phyloP scores from a whole-genome alignment of 2,888 invertebrate species.

The Poecilus cupreus region DNA sequence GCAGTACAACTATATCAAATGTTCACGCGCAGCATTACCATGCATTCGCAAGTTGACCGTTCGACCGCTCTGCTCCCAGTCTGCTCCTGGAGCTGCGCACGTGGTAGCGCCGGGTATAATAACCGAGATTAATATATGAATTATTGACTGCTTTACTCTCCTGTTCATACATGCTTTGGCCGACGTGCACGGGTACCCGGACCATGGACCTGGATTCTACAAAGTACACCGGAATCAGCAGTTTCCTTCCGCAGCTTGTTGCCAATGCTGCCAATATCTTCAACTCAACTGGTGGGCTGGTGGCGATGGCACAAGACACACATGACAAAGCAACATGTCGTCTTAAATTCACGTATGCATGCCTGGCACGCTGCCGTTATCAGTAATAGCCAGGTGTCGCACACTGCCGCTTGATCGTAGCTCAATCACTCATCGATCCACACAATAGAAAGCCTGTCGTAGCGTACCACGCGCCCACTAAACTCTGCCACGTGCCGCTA shows the following conservation, averaged over 20 bases:
- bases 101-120: conserved; percentile 51
- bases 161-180: conserved; percentile 45
- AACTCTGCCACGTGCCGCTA: not conserved
- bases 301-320: conserved; percentile 25
- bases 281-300: conserved; percentile 42
- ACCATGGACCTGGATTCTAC: conserved; percentile 36
- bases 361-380: conserved; percentile 20
- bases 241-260: not conserved
- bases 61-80: not conserved
- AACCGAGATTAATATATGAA: conserved; percentile 59
- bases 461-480: not conserved
- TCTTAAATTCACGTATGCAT: conserved; percentile 11
- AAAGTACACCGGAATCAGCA: conserved; percentile 50
- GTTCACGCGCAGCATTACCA: conserved; percentile 34
- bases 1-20: conserved; percentile 43
- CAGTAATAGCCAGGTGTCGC: conserved; percentile 11
- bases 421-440: conserved; percentile 28
- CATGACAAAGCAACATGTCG: not conserved
- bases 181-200: conserved; percentile 18
- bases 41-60: conserved; percentile 46
- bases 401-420: conserved; percentile 11
- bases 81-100: conserved; percentile 4
- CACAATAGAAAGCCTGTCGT: not conserved
- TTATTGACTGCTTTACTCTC: conserved; percentile 57
- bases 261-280: not conserved